Percentiles rank a stretch among this genome's conserved stretches.
Evolutionary conservation across 2,888 invertebrate genomes (phyloP).

Genomic region (Pristionchus arcanus): DNA sequence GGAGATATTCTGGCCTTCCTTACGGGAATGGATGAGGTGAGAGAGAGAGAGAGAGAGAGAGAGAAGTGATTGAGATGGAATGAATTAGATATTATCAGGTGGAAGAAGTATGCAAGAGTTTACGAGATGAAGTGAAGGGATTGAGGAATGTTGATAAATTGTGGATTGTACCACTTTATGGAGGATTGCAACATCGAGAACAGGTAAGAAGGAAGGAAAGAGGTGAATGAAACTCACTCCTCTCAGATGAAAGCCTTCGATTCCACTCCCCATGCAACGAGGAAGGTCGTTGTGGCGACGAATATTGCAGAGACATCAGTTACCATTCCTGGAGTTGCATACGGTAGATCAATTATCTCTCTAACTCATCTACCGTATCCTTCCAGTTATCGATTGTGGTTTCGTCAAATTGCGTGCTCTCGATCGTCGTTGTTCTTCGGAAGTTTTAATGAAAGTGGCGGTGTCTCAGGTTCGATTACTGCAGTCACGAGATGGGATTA

Average conservation of each 20-base stretch:
- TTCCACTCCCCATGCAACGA: slow-evolving; percentile 81
- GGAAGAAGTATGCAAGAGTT: slow-evolving; percentile 67
- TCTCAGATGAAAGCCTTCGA: slow-evolving; percentile 78
- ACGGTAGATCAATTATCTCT: slow-evolving; percentile 83
- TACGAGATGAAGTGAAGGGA: slow-evolving; percentile 67
- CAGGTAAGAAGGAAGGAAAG: slow-evolving; percentile 59
- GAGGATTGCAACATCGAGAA: slow-evolving; percentile 87
- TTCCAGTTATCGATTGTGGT: slow-evolving; percentile 93
- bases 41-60: neutral
- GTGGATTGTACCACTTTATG: slow-evolving; percentile 91
- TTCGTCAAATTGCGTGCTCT: slow-evolving; percentile 95
- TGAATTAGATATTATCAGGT: slow-evolving; percentile 9
- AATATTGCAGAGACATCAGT: slow-evolving; percentile 98
- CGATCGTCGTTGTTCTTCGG: slow-evolving; percentile 85
- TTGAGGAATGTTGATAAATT: slow-evolving; percentile 72
- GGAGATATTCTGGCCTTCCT: slow-evolving; percentile 90
- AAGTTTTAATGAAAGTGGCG: slow-evolving; percentile 80
- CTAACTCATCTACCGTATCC: neutral
- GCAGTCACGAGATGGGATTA: slow-evolving; percentile 82
- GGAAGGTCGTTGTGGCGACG: slow-evolving; percentile 94
- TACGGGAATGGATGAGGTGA: slow-evolving; percentile 80
- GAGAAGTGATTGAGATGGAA: neutral
- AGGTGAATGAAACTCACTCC: neutral
- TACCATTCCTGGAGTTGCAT: slow-evolving; percentile 93
- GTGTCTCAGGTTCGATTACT: slow-evolving; percentile 60